Conservation (phyloP, 2,113 vertebrate species). For the Taurulus bubalis region DNA sequence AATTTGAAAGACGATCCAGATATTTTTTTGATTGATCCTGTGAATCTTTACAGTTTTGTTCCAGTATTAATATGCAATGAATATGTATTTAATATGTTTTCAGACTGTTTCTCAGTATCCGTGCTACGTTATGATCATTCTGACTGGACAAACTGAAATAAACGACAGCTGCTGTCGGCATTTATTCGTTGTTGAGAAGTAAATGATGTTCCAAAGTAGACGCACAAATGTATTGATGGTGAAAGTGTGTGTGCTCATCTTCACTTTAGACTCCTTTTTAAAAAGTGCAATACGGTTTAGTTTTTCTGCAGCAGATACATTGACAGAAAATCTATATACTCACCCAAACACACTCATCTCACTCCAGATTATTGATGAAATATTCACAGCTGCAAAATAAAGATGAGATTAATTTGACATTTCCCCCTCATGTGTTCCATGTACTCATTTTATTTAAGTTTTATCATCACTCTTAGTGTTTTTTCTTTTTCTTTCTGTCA, state of each 20-base stretch:
- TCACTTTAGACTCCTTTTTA: neutral
- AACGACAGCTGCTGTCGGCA: neutral
- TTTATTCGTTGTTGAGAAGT: neutral
- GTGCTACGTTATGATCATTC: neutral
- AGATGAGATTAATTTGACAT: conserved; percentile 1
- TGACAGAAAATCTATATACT: neutral
- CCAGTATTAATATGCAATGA: neutral
- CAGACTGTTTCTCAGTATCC: neutral
- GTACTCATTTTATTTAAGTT: conserved; percentile 27
- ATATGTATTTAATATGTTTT: neutral
- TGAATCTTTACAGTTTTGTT: neutral
- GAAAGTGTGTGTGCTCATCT: neutral
- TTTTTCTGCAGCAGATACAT: neutral
- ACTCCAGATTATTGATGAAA: conserved; percentile 22
- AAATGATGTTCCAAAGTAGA: neutral
- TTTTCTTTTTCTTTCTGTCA: conserved; percentile 31
- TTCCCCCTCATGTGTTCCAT: neutral
- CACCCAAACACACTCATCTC: neutral
- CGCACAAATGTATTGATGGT: neutral
- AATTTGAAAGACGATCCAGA: neutral
- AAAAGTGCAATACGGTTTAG: conserved; percentile 37
- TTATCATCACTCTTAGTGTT: conserved; percentile 7
- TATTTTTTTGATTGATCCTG: neutral
- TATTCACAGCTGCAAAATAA: neutral
- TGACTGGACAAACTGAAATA: neutral